A percentile compares a stretch with the other conserved stretches of the same genome.
Evolutionary conservation across 2,797 vertebrate species (phyloP).

Genomic region (Hephaestus fuliginosus): DNA sequence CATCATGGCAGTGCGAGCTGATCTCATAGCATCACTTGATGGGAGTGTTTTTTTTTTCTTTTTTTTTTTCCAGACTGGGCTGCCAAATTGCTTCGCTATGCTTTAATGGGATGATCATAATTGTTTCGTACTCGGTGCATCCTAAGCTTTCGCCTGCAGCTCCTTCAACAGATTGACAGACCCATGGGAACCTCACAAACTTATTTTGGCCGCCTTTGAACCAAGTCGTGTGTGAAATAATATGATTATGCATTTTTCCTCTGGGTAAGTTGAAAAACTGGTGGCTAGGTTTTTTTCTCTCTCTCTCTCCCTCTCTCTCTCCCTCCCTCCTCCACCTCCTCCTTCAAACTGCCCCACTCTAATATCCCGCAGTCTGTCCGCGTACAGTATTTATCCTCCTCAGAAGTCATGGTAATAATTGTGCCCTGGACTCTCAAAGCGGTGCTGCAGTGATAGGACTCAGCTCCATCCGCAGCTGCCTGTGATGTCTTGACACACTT

Average conservation of each 20-base stretch:
- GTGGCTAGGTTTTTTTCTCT: constrained; percentile 53
- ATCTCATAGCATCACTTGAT: constrained; percentile 67
- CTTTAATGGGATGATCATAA: constrained; percentile 85
- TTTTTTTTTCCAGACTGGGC: constrained; percentile 62
- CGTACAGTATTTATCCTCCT: constrained; percentile 77
- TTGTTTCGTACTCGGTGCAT: constrained; percentile 81
- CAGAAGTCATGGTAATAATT: constrained; percentile 81
- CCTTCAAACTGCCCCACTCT: constrained; percentile 66
- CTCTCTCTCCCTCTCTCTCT: neutral
- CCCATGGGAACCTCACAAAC: constrained; percentile 84
- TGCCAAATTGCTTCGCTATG: constrained; percentile 83
- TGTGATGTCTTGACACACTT: constrained; percentile 83
- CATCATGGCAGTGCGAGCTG: constrained; percentile 27
- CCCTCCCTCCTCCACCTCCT: neutral
- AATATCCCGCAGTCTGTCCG: constrained; percentile 73
- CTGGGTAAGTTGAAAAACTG: constrained; percentile 81
- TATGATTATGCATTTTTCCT: constrained; percentile 85
- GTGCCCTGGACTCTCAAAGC: constrained; percentile 70
- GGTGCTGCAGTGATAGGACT: constrained; percentile 59
- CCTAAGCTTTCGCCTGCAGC: constrained; percentile 82
- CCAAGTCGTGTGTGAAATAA: constrained; percentile 85
- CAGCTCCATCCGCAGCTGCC: constrained; percentile 67
- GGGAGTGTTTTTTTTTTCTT: constrained; percentile 31
- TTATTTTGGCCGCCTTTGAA: constrained; percentile 85
- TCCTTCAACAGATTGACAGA: constrained; percentile 84